Evolutionary conservation across 2,113 vertebrate species (phyloP), one percentile per base, ranked within the genome.

Genomic region (Cynoglossus semilaevis): DNA sequence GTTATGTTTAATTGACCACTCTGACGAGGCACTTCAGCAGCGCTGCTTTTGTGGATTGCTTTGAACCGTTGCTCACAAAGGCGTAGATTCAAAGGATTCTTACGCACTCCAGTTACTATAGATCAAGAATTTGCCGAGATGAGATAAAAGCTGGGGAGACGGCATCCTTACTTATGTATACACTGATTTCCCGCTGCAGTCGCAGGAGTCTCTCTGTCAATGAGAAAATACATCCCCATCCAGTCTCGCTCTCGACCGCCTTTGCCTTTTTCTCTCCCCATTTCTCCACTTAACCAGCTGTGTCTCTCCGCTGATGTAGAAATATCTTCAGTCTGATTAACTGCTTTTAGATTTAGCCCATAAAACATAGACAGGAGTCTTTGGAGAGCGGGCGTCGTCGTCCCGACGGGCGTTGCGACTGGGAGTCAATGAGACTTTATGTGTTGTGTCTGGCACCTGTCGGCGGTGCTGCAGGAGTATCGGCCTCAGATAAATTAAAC

Each of bases 261-360:
- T 56, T 44, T 51, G 43, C 59, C n/a, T n/a, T n/a, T n/a, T n/a
- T 34, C 53, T 41, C 29, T 43, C 6, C 22, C 22, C 22, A 29
- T 29, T 29, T 29, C 22, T 41, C 15, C 51, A 48, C 41, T 63
- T 17, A 72, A 56, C 44, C 58, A 78, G 48, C 66, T 68, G 67
- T 36, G 22, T 36, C 51, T 34, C 58, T 65, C 47, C 63, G 60
- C 46, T 44, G 56, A 72, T 68, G 76, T 58, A 74, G 40, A 77
- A 69, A 78, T 74, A 63, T 77, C 60, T 58, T 72, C 66, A 83
- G 80, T 83, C 72, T 72, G 67, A 84, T 86, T 79, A 86, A 85
- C 58, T 51, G 60, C 73, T 66, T 69, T 68, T 60, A 63, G 59
- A 73, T 78, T 70, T 68, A 68, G 67, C 69, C 63, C 48, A 51